Percentiles rank a stretch among this genome's conserved stretches.
phyloP scores from a whole-genome alignment of 2,797 vertebrate genomes.

The Corythornis leucogaster region DNA sequence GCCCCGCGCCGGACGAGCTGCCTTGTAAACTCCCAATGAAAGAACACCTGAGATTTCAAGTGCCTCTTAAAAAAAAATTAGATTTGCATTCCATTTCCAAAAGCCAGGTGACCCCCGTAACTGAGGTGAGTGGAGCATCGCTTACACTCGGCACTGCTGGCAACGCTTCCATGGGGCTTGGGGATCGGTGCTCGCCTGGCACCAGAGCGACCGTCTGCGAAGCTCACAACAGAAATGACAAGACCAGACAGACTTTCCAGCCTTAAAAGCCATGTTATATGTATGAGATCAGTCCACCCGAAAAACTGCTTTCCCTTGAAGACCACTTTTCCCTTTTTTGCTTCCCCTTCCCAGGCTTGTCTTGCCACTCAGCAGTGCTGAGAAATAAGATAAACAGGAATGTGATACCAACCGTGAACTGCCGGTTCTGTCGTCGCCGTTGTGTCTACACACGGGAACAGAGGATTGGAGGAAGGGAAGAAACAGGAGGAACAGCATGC shows the following conservation, averaged over 20 bases:
- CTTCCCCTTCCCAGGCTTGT: slow-evolving; percentile 79
- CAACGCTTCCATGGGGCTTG: not conserved
- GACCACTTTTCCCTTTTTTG: slow-evolving; percentile 42
- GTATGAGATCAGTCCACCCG: slow-evolving; percentile 48
- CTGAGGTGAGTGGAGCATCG: accelerated
- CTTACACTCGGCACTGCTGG: not conserved
- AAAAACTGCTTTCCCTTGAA: slow-evolving; percentile 70
- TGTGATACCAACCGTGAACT: slow-evolving; percentile 99
- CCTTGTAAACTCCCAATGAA: not conserved
- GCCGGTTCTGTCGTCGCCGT: slow-evolving; percentile 98
- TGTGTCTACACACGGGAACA: slow-evolving; percentile 97
- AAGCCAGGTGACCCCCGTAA: not conserved
- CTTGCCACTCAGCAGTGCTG: slow-evolving; percentile 81
- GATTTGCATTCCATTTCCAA: not conserved
- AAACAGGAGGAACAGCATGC: slow-evolving; percentile 98
- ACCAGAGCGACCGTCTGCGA: not conserved
- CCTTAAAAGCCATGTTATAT: slow-evolving; percentile 28
- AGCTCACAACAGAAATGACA: slow-evolving; percentile 69
- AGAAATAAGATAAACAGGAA: slow-evolving; percentile 85
- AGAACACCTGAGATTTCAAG: not conserved
- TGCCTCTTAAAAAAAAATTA: not conserved
- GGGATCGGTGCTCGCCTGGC: not conserved
- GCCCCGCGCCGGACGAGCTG: accelerated
- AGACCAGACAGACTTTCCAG: slow-evolving; percentile 63
- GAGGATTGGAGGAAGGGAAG: slow-evolving; percentile 93